phyloP scores from a whole-genome alignment of 1,140 invertebrate genomes.

The Ooceraea biroi region DNA sequence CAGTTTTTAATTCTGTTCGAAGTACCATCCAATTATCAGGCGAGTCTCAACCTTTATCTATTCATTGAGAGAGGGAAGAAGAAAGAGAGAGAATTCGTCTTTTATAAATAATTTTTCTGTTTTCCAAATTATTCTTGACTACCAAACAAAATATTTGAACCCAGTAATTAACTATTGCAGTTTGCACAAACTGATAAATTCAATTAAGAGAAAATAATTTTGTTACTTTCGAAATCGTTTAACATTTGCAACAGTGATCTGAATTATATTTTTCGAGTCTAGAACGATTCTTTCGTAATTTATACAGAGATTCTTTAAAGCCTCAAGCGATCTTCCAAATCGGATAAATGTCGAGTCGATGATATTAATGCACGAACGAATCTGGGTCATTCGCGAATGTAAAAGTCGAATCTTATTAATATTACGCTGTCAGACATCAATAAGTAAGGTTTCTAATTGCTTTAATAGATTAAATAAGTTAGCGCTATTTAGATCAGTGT shows the following conservation, averaged over 20 bases:
- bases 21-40: constrained; percentile 71
- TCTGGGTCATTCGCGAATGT: constrained; percentile 27
- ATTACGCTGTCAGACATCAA: constrained; percentile 1
- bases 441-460: constrained; percentile 37
- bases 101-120: not conserved
- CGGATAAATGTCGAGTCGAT: constrained; percentile 35
- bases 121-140: constrained; percentile 9
- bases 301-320: not conserved
- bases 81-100: not conserved
- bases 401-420: constrained; percentile 25
- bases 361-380: constrained; percentile 4
- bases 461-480: constrained; percentile 29
- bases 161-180: not conserved
- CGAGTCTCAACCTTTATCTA: constrained; percentile 28
- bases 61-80: not conserved
- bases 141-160: not conserved
- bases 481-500: not conserved
- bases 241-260: not conserved
- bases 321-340: constrained; percentile 12
- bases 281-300: not conserved
- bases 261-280: not conserved
- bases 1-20: constrained; percentile 64
- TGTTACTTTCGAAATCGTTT: not conserved
- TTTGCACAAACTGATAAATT: not conserved
- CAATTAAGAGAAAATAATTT: not conserved